These are phyloP conservation scores for Lophotis ruficrista DNA, from an alignment of 2,113 vertebrate genomes.

Conservation along the genomic window DNA sequence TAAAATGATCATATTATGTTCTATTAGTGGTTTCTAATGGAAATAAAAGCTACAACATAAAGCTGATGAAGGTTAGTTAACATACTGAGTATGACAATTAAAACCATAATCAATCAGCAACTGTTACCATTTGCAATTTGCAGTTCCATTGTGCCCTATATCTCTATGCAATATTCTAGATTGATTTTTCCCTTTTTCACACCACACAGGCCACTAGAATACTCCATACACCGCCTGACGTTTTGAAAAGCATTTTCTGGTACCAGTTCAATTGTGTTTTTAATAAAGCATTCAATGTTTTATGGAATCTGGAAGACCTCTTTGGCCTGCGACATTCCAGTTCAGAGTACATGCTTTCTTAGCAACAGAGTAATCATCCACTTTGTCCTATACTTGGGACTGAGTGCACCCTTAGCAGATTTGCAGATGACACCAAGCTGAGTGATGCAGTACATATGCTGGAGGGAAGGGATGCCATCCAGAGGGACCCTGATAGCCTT, in stretches of 20 bases:
- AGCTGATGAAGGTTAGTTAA: not conserved
- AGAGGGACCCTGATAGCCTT: not conserved
- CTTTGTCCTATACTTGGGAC: not conserved
- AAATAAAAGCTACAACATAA: conserved; percentile 19
- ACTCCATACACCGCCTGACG: not conserved
- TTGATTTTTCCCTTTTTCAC: not conserved
- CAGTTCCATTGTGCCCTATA: not conserved
- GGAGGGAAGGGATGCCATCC: not conserved
- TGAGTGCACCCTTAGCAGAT: not conserved
- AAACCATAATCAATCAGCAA: not conserved
- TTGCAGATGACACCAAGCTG: not conserved
- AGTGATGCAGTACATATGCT: not conserved
- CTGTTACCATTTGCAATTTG: not conserved
- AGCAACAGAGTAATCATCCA: not conserved
- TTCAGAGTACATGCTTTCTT: not conserved
- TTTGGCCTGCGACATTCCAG: not conserved
- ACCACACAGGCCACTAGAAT: not conserved
- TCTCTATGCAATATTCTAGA: not conserved
- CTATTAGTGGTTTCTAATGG: conserved; percentile 24
- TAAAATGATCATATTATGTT: not conserved
- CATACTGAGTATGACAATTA: not conserved
- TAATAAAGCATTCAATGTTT: not conserved
- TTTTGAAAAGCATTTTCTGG: not conserved
- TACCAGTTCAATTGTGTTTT: not conserved
- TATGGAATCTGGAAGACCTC: not conserved